Evolutionary conservation across 2,113 vertebrate species (phyloP), one percentile per base, ranked within the genome.

Genomic region (Petrocephalus zakoni): DNA sequence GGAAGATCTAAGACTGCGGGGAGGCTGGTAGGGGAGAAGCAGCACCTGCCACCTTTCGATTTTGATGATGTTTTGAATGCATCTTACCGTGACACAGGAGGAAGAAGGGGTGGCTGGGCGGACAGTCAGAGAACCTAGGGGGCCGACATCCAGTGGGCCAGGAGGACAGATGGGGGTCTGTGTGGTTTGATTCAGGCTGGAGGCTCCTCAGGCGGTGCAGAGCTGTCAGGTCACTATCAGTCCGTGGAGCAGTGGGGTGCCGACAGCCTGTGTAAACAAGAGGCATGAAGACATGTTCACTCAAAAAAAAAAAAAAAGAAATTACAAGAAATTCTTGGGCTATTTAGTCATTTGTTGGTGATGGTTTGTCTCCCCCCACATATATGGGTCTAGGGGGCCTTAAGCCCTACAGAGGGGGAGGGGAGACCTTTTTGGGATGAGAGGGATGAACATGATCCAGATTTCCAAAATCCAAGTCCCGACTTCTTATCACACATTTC

Each of bases 191-290:
- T 64, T 92, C 89, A 83, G 90, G 90, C 82, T 89, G 88, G 19
- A 91, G 92, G 83, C 91, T 93, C 90, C 92, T 93, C 90, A 92
- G 93, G 92, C 92, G 92, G 91, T 75, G 88, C 88, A 53, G 90
- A 92, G 91, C 91, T 92, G 87, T 94, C 93, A 93, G 93, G 93
- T 94, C 93, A 93, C 93, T 90, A 89, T 87, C 42, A 82, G 56
- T 90, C 86, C 56, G 53, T 84, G 89, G 89, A 89, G 90, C 92
- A 92, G 90, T 91, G 88, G 90, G 84, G 88, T 11, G 92, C 92
- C 91, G 93, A 94, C 94, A 94, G 93, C 88, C 93, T 93, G 88
- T 90, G 91, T 93, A 94, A 95, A 95, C 93, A 94, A 55, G 88
- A 91, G 84, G 88, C 89, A 91, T 91, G 93, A 94, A 93, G 91